These are phyloP conservation scores for Papio anubis DNA, from an alignment of 2,113 vertebrate genomes.

Conservation along the genomic window DNA sequence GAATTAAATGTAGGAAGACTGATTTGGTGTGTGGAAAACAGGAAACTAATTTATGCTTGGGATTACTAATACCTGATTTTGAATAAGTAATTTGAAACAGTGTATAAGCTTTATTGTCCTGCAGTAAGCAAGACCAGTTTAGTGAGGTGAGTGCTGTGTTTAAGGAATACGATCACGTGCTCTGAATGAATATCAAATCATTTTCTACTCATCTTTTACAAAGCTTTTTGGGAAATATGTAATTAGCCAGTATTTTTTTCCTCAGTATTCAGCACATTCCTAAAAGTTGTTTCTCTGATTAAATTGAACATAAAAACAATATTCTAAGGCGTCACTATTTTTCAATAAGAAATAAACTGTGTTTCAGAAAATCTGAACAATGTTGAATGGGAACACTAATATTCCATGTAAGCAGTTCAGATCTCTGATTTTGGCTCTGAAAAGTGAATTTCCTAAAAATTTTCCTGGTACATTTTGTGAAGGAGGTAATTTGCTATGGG, in stretches of 20 bases:
- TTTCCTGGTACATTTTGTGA: slow-evolving; percentile 2
- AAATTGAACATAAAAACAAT: not conserved
- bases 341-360: not conserved
- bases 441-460: not conserved
- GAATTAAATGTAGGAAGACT: not conserved
- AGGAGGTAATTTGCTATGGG: not conserved
- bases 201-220: not conserved
- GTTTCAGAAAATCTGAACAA: not conserved
- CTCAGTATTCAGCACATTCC: not conserved
- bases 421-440: not conserved
- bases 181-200: not conserved
- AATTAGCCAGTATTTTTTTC: not conserved
- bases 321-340: not conserved
- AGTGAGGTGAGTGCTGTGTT: not conserved
- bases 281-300: not conserved
- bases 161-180: not conserved
- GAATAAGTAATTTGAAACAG: not conserved
- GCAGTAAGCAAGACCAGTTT: not conserved
- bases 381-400: not conserved
- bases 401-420: not conserved
- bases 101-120: not conserved
- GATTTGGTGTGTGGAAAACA: not conserved
- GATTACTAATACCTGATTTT: not conserved
- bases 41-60: not conserved
- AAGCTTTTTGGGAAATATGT: not conserved